Conservation (phyloP, 1,140 invertebrate genomes). For the Carcinoscorpius rotundicauda region DNA sequence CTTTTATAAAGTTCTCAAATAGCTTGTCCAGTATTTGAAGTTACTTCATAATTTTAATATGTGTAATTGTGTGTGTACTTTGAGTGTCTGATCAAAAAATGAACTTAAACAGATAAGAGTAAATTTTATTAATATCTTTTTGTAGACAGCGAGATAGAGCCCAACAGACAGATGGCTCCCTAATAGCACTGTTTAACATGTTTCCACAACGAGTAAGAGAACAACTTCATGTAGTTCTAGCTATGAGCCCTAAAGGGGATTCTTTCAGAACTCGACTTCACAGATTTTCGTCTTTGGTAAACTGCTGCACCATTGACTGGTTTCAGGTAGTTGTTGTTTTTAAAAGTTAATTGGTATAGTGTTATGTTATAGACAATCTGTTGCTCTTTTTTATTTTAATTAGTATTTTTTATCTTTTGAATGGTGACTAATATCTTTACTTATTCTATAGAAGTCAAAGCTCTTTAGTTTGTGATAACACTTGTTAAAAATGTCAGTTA, state of each 20-base stretch:
- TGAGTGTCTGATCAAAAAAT: neutral
- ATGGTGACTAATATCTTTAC: too few relatives aligned
- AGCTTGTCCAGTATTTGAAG: neutral
- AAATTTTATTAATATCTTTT: conserved; percentile 7
- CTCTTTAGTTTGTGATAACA: too few relatives aligned
- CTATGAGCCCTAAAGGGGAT: conserved; percentile 83
- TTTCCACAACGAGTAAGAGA: conserved; percentile 80
- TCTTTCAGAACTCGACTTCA: conserved; percentile 68
- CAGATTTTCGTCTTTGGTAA: conserved; percentile 88
- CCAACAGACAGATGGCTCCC: conserved; percentile 71
- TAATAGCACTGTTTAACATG: conserved; percentile 80
- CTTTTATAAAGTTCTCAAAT: neutral
- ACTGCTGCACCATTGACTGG: conserved; percentile 96
- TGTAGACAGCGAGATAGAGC: conserved; percentile 36
- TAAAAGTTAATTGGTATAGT: too few relatives aligned
- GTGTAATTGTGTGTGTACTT: neutral
- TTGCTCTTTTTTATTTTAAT: too few relatives aligned
- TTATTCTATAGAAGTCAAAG: too few relatives aligned
- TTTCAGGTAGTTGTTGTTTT: conserved; percentile 55
- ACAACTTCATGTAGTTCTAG: conserved; percentile 81
- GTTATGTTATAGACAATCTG: too few relatives aligned
- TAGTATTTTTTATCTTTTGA: too few relatives aligned
- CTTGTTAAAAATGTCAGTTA: too few relatives aligned
- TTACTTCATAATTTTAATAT: neutral
- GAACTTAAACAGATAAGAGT: neutral